Conservation (phyloP, 1,140 invertebrate species). For the Bombus huntii region DNA sequence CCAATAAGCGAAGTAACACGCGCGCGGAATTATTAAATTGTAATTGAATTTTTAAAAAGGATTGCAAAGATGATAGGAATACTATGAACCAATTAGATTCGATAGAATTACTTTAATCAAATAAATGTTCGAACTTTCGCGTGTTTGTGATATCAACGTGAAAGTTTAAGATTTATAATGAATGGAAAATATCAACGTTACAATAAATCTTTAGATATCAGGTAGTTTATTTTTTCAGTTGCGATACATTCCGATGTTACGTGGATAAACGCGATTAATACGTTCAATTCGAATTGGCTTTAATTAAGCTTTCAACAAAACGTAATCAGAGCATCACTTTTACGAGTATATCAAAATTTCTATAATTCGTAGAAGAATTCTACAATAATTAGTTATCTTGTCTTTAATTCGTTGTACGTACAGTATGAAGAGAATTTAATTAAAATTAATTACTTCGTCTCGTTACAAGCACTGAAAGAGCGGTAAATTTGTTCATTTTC, state of each 20-base stretch:
- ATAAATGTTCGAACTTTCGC: too few relatives aligned
- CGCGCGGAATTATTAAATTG: neutral
- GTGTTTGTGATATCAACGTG: too few relatives aligned
- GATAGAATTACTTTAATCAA: too few relatives aligned
- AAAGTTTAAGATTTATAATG: too few relatives aligned
- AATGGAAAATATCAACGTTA: neutral
- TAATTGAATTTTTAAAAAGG: neutral
- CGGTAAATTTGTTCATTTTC: neutral
- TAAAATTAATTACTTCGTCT: neutral
- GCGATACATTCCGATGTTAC: neutral
- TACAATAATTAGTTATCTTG: neutral
- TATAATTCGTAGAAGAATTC: neutral
- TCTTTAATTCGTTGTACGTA: neutral
- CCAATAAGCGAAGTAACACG: too few relatives aligned
- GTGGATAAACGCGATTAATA: neutral
- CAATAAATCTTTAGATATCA: neutral
- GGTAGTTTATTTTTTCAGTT: neutral
- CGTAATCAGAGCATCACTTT: neutral
- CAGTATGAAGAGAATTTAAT: neutral
- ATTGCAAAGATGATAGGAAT: neutral
- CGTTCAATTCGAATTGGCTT: neutral
- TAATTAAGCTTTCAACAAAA: neutral
- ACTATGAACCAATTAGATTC: too few relatives aligned
- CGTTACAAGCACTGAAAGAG: neutral
- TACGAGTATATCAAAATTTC: neutral